phyloP scores from a whole-genome alignment of 2,888 invertebrate species.

The Tenthredo amoena region DNA sequence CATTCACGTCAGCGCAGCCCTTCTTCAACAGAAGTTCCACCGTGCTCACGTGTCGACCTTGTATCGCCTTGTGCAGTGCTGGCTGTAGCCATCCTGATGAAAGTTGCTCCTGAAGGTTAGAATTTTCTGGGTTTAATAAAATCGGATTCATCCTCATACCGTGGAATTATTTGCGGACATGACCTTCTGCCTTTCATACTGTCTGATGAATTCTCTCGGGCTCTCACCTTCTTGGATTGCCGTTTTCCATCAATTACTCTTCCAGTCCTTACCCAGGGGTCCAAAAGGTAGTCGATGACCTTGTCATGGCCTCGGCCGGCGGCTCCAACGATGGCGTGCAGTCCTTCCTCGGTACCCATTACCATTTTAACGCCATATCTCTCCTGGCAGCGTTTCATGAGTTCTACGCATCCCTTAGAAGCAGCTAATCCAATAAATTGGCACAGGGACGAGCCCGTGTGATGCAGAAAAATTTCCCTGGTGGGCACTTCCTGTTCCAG shows the following conservation, averaged over 20 bases:
- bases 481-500: background rate
- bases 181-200: background rate
- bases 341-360: background rate
- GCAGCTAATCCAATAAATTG: background rate
- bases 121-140: background rate
- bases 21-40: slow-evolving; percentile 69
- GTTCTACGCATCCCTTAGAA: background rate
- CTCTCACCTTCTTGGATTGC: background rate
- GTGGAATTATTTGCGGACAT: background rate
- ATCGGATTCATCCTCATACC: background rate
- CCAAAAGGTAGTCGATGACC: background rate
- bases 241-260: background rate
- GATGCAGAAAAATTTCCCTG: background rate
- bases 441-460: background rate
- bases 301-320: background rate
- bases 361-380: background rate
- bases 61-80: slow-evolving; percentile 75
- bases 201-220: background rate
- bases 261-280: background rate
- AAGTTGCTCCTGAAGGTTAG: background rate
- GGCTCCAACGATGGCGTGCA: background rate
- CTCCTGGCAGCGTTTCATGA: background rate
- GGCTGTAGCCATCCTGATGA: background rate
- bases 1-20: slow-evolving; percentile 72
- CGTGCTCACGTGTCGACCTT: slow-evolving; percentile 71